These are phyloP conservation scores for Chloromyia formosa DNA, from an alignment of 2,888 invertebrate species.

Conservation along the genomic window DNA sequence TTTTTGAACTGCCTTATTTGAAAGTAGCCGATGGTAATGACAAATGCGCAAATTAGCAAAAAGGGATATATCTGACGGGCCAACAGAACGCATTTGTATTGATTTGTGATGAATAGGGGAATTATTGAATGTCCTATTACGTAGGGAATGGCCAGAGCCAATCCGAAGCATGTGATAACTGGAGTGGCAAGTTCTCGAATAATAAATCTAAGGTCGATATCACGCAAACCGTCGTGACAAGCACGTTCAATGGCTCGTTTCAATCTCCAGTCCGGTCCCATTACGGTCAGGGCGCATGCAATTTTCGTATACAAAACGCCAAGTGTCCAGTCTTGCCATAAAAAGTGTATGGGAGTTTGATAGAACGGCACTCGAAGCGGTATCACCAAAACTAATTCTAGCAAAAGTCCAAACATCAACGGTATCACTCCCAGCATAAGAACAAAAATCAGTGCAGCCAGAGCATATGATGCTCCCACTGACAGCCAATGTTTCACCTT, in stretches of 20 bases:
- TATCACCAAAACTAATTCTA: slow-evolving; percentile 91
- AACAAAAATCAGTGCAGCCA: slow-evolving; percentile 73
- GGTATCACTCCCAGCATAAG: slow-evolving; percentile 91
- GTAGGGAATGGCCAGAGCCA: slow-evolving; percentile 93
- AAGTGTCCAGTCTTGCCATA: slow-evolving; percentile 97
- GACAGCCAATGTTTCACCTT: slow-evolving; percentile 78
- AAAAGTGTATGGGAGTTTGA: slow-evolving; percentile 88
- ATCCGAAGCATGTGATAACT: slow-evolving; percentile 86
- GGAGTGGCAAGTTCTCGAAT: slow-evolving; percentile 88
- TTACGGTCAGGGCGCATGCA: slow-evolving; percentile 94
- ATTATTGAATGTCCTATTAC: slow-evolving; percentile 82
- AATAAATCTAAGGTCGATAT: slow-evolving; percentile 90
- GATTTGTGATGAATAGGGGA: slow-evolving; percentile 72
- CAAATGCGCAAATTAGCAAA: slow-evolving; percentile 76
- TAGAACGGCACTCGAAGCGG: slow-evolving; percentile 92
- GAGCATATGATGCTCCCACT: slow-evolving; percentile 77
- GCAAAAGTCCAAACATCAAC: slow-evolving; percentile 86
- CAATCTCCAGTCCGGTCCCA: slow-evolving; percentile 97
- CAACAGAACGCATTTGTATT: slow-evolving; percentile 77
- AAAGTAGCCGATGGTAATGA: slow-evolving; percentile 77
- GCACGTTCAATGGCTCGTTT: slow-evolving; percentile 91
- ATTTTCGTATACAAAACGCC: slow-evolving; percentile 98
- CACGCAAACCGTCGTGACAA: slow-evolving; percentile 91
- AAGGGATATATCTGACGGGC: slow-evolving; percentile 90
- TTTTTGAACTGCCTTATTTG: slow-evolving; percentile 94